Conservation (phyloP, 2,113 vertebrate species). For the Calidris pugnax region DNA sequence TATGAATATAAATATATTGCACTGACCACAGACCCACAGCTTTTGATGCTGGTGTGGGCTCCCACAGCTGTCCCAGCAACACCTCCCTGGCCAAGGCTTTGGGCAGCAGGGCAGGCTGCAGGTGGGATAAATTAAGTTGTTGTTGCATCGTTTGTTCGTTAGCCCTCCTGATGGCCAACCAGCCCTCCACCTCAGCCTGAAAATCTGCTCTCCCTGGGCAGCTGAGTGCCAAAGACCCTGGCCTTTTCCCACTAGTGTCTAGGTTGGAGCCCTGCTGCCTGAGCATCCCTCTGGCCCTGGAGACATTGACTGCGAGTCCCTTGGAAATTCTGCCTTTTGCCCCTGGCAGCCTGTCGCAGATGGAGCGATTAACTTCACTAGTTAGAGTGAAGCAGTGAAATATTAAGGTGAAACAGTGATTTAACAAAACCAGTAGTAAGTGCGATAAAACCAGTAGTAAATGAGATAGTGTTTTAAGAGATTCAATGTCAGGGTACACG, state of each 20-base stretch:
- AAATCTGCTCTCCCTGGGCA: rapidly evolving
- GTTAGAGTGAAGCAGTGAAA: no score
- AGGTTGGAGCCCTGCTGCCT: neutral
- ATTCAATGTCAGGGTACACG: no score
- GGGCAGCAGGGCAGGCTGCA: neutral
- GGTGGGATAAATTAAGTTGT: neutral
- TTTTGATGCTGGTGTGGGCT: neutral
- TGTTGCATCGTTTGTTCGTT: neutral
- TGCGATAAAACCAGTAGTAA: no score
- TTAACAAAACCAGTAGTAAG: no score
- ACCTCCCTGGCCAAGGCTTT: neutral
- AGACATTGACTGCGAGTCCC: neutral
- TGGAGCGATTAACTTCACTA: no score
- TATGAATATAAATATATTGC: neutral
- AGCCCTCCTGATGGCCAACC: neutral
- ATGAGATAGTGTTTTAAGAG: no score
- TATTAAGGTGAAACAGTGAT: no score
- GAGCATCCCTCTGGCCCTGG: neutral
- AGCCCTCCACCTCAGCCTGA: neutral
- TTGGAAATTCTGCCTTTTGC: neutral
- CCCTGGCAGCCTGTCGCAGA: neutral
- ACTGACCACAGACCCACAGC: neutral
- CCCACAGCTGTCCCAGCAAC: neutral
- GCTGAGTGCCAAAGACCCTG: neutral
- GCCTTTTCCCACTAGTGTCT: neutral